Evolutionary conservation across 2,888 invertebrate genomes (phyloP).

Genomic region (Erebia aethiops): DNA sequence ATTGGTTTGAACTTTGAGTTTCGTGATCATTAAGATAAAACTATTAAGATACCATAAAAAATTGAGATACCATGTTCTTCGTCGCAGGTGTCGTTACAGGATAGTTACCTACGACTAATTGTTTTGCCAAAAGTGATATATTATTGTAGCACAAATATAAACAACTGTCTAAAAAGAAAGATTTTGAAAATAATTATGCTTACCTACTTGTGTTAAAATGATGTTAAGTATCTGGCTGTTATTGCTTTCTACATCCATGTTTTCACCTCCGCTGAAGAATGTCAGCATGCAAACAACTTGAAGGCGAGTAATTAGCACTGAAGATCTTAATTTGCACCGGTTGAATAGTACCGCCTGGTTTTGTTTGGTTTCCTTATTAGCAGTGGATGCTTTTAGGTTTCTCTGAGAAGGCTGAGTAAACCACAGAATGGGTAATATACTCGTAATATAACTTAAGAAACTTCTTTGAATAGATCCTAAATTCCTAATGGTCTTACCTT

Average conservation of each 20-base stretch:
- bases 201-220: no score
- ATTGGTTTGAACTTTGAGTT: no score
- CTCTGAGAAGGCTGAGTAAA: constrained; percentile 2
- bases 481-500: neutral
- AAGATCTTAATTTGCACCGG: constrained; percentile 63
- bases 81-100: no score
- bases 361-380: constrained; percentile 19
- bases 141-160: no score
- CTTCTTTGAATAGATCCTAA: neutral
- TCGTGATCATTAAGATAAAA: no score
- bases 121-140: no score
- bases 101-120: no score
- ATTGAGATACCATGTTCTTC: no score
- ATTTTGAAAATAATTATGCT: no score
- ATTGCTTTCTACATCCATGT: constrained; percentile 32
- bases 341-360: constrained; percentile 28
- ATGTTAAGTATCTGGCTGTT: neutral
- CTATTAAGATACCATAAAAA: no score
- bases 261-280: constrained; percentile 65
- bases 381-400: neutral
- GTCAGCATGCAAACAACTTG: constrained; percentile 71
- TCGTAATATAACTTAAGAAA: neutral
- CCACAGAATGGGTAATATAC: neutral
- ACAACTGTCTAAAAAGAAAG: no score
- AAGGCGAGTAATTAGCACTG: constrained; percentile 76